A percentile compares a stretch with the other conserved stretches of the same genome.
These are phyloP conservation scores for Halcyon leucocephala DNA, from an alignment of 2,797 vertebrate genomes.

Conservation along the genomic window DNA sequence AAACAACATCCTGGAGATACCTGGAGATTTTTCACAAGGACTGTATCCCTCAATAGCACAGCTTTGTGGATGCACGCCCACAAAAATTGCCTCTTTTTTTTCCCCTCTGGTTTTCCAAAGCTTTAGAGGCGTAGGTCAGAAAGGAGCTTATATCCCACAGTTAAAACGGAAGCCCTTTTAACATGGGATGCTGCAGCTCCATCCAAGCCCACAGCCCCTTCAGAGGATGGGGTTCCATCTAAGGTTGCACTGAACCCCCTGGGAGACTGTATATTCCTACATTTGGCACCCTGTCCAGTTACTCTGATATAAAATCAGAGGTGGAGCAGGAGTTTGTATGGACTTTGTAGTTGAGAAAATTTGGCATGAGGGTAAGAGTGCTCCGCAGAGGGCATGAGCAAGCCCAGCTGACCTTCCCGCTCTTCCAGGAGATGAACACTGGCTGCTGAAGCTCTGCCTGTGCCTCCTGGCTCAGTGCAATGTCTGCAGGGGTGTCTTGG, in stretches of 20 bases:
- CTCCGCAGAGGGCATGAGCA: background rate
- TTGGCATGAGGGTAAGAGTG: background rate
- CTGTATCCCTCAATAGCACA: fast-evolving
- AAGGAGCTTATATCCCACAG: background rate
- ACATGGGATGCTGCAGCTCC: background rate
- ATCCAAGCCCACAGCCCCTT: background rate
- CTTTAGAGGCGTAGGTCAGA: background rate
- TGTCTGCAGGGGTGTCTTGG: background rate
- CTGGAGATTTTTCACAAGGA: background rate
- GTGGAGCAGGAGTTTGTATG: background rate
- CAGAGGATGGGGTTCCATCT: background rate
- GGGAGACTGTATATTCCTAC: background rate
- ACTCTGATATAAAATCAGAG: background rate
- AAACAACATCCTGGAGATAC: background rate
- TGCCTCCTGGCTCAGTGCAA: background rate
- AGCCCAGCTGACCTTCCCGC: conserved; percentile 66
- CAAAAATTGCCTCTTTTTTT: background rate
- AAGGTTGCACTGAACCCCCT: background rate
- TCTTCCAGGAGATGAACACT: conserved; percentile 62
- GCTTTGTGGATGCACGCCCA: background rate
- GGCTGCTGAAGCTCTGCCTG: conserved; percentile 43
- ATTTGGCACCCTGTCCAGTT: background rate
- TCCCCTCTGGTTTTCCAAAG: background rate
- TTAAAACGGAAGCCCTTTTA: background rate
- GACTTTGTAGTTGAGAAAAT: fast-evolving